Base-by-base conservation (phyloP, 2,888 invertebrate species). In the Coenonympha glycerion region DNA sequence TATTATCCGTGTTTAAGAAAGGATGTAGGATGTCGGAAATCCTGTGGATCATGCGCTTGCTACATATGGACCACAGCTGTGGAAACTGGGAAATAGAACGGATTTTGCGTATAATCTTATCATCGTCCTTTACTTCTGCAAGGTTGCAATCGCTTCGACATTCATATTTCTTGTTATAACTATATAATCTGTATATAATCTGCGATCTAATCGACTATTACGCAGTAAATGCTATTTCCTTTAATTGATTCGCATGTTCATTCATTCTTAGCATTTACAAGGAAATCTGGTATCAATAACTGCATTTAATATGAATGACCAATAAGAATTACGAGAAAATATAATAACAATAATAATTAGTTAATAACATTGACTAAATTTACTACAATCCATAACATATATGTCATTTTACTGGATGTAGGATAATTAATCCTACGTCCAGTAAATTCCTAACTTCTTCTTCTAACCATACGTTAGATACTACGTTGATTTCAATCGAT, bases 1-100 rank as follows among this genome's bases (percentile, higher is more conserved):
- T n/a, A n/a, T n/a, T n/a, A n/a, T n/a, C n/a, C n/a, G n/a, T n/a
- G n/a, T n/a, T n/a, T 18, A 34, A 40, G 39, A 51, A 45, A 48
- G 48, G 52, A 48, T 47, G 44, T 30, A 30, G 44, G 47, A 51
- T 48, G 52, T 52, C 45, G 47, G 51, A 54, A 48, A 46, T 51
- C 44, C 53, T 54, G 47, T 11, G 33, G 6, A 39, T 22, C 39
- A 24, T 3, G 13, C 28, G 11, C 3, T 30, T 30, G 13, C 39
- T 16, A 15, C 39, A 39, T 24, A 39, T 39, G 39, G 39, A 39
- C 24, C 39, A 22, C 37, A 24, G 39, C 15, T 39, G 24, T 39
- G 39, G 39, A 39, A 24, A 39, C 39, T 24, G 24, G 39, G 39
- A 39, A 39, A 39, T 39, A 24, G 39, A 39, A 39, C 24, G 39